phyloP scores from a whole-genome alignment of 1,140 invertebrate species.

The Rhyzopertha dominica region DNA sequence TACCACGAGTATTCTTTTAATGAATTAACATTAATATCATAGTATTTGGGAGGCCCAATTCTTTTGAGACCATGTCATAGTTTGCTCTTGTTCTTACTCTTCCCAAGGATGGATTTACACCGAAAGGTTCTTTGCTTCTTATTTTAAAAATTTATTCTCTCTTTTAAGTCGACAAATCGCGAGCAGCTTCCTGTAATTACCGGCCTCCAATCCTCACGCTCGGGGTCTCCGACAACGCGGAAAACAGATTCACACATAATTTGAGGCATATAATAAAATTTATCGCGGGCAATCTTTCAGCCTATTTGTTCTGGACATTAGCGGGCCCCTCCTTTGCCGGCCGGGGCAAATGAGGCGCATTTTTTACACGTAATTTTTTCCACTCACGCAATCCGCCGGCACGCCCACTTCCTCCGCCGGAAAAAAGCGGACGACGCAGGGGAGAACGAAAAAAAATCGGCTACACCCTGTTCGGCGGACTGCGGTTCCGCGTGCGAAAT shows the following conservation, averaged over 20 bases:
- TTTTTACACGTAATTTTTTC: conserved; percentile 12
- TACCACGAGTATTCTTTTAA: no score
- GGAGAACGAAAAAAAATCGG: conserved; percentile 10
- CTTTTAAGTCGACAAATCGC: no score
- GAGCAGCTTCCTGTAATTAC: no score
- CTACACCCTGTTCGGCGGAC: conserved; percentile 9
- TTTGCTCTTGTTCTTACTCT: no score
- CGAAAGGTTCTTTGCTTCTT: no score
- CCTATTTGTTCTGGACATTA: conserved; percentile 12
- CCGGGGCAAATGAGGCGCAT: conserved; percentile 9
- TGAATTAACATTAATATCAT: no score
- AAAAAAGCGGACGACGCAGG: conserved; percentile 5
- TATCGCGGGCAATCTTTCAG: conserved; percentile 10
- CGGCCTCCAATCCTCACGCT: no score
- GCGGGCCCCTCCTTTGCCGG: conserved; percentile 8
- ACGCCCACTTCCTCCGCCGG: conserved; percentile 8
- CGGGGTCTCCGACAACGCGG: no score
- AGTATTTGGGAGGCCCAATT: no score
- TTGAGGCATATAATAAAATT: conserved; percentile 13
- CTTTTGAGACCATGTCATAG: no score
- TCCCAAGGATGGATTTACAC: no score
- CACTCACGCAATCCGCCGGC: conserved; percentile 10
- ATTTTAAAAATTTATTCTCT: no score
- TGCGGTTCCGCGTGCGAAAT: not conserved
- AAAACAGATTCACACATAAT: conserved; percentile 8